Evolutionary conservation across 2,113 vertebrate species (phyloP), one percentile per base, ranked within the genome.

Genomic region (Ornithorhynchus anatinus): DNA sequence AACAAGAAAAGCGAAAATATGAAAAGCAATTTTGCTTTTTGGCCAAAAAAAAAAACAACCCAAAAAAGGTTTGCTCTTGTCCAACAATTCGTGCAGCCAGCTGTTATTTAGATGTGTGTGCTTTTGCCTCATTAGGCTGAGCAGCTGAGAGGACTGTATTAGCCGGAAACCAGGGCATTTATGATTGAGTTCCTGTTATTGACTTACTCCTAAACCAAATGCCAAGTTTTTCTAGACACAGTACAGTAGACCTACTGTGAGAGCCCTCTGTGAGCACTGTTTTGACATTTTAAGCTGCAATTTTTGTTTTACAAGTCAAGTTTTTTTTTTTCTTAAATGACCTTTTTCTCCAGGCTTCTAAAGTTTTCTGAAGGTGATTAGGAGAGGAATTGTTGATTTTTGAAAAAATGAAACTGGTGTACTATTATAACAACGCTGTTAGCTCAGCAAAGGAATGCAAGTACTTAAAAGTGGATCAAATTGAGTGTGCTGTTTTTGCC

Each of bases 171-270:
- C 91, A 84, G 93, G 77, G 89, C 93, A 94, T 95, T 96, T 96
- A 92, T 95, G 94, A 95, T 92, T 89, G 86, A 96, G 92, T 96
- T 97, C 96, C 96, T 97, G 95, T 95, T 96, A 95, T 94, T 97
- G 95, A 94, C 94, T 95, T 89, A 78, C 84, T 88, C 72, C 61
- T 69, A 69, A 73, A 91, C 69, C 72, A 81, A 83, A 80, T 78
- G 72, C 77, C 87, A 86, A 79, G 81, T 88, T 86, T 85, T 72
- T 78, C 52, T 66, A 72, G 79, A 88, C 62, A 67, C 32, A 79
- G 80, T 79, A 85, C 77, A 85, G 84, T 77, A 77, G 71, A 31
- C 23, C 60, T 67, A 79, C 71, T 92, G 82, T 88, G 81, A 81
- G 72, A 72, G 42, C 53, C 62, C 48, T 65, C 35, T 63, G 45